These are phyloP conservation scores for Yponomeuta plumbellus DNA, from an alignment of 2,888 invertebrate genomes.

Conservation along the genomic window DNA sequence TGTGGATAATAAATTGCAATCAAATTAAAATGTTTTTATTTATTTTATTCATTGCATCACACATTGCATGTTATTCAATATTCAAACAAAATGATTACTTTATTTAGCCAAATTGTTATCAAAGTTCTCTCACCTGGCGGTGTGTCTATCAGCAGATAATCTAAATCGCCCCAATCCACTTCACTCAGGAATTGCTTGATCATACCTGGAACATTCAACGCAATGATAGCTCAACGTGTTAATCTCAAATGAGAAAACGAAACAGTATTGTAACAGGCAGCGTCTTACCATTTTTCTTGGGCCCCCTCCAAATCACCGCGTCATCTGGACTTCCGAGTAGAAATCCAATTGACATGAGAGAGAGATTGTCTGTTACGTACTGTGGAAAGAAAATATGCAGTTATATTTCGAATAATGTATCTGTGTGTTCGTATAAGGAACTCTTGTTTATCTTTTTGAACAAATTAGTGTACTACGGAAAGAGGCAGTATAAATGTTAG, in stretches of 20 bases:
- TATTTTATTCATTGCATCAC: too few species aligned
- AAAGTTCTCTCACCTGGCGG: constrained; percentile 93
- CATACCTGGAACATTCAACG: constrained; percentile 79
- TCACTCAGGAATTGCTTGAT: constrained; percentile 96
- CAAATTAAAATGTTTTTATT: too few species aligned
- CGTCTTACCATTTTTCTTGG: constrained; percentile 92
- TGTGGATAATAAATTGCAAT: too few species aligned
- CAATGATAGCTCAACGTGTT: not conserved
- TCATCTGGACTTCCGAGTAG: constrained; percentile 90
- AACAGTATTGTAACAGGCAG: not conserved
- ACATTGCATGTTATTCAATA: too few species aligned
- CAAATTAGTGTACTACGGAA: not conserved
- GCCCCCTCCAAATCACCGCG: constrained; percentile 99
- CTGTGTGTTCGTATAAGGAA: not conserved
- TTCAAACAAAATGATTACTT: too few species aligned
- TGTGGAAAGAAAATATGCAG: constrained; percentile 47
- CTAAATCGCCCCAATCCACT: constrained; percentile 95
- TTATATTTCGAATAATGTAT: not conserved
- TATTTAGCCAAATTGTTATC: too few species aligned
- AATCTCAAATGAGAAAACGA: not conserved
- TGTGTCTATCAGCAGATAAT: constrained; percentile 93
- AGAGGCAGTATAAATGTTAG: too few species aligned
- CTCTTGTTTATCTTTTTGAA: too few species aligned
- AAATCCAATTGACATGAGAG: constrained; percentile 98
- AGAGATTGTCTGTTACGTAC: constrained; percentile 95